Evolutionary conservation across 2,113 vertebrate genomes (phyloP), one percentile per base, ranked within the genome.

Genomic region (Gymnogyps californianus): DNA sequence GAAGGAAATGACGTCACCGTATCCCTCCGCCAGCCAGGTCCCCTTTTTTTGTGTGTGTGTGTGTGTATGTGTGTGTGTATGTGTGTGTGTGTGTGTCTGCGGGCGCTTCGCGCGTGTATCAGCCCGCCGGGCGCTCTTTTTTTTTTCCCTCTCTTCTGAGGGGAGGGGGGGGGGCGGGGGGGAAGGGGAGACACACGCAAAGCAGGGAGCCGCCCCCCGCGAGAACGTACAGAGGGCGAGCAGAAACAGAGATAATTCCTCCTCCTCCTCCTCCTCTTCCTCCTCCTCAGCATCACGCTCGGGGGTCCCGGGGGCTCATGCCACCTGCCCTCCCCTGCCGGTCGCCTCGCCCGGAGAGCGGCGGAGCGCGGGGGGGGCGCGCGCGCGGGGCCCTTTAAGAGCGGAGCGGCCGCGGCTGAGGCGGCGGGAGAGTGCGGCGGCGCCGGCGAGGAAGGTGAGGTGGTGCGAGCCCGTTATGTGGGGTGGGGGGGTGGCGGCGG

Each of bases 1-100:
- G 95, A 13, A 16, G 96, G 85, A 98, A 98, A 89, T 98, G 97
- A 98, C 98, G 97, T 83, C 77, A 88, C 11, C 69, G 52, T 97
- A 97, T 98, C 95, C 97, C 97, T 98, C 98, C 98, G 98, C 98
- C 94, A 89, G 90, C 75, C 90, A 86, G 96, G 94, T 77, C 95
- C 82, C 79, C 32, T 89, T 94, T 92, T 94, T 94, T n/a, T n/a
- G n/a, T n/a, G n/a, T n/a, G 51, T 97, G 92, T 97, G 96, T 97
- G 96, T 98, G 96, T 96, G 83, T 97, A 89, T 97, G 80, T 97
- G 90, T 87, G 86, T 95, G 82, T 94, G 95, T 87, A 57, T 92
- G 94, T 95, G 78, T 81, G 36, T 88, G 46, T 82, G 55, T 91
- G 95, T 95, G 96, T 97, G 96, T 93, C 95, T 74, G 87, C 78